Evolutionary conservation across 2,888 invertebrate species (phyloP), one percentile per base, ranked within the genome.

Genomic region (Chrysolina oricalcia): DNA sequence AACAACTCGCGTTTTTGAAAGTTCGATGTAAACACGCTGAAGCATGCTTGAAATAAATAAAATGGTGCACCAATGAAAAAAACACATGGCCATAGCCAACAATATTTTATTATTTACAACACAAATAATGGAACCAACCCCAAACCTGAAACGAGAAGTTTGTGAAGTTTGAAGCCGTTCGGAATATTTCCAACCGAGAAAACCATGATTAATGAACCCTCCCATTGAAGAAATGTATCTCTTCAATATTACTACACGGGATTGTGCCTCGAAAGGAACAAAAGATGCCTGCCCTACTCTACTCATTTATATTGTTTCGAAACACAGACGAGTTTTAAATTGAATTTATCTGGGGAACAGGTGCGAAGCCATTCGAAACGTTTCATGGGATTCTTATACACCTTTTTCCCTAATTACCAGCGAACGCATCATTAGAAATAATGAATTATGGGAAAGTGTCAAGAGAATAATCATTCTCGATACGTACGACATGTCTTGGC

Each of bases 311-410:
- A 56, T 21, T 17, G 19, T 17, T 56, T 56, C 59, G 13, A 23
- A 59, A 23, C 63, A 35, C 8, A 35, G 35, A 35, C 35, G 35
- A 53, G 17, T 19, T 53, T 19, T 19, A 68, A 73, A 63, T 68
- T 68, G 68, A 68, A 72, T 63, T 62, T 68, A 63, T 43, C 63
- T 62, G 66, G 56, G 56, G 43, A 71, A 66, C 59, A 72, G 72
- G 72, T 72, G 72, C 59, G 53, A 53, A 59, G 50, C 56, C 56
- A 66, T 27, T 62, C 35, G 35, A 67, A 72, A 72, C n/a, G n/a
- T 72, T 66, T 67, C 72, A 62, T 67, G 46, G 59, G 67, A 67
- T 72, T 59, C 67, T 72, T 10, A 6, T 5, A 40, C 46, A 35
- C 43, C 23, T 46, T 53, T 67, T 67, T 23, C 27, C n/a, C n/a